These are phyloP conservation scores for Aegotheles bennettii DNA, from an alignment of 2,113 vertebrate species.

Conservation along the genomic window DNA sequence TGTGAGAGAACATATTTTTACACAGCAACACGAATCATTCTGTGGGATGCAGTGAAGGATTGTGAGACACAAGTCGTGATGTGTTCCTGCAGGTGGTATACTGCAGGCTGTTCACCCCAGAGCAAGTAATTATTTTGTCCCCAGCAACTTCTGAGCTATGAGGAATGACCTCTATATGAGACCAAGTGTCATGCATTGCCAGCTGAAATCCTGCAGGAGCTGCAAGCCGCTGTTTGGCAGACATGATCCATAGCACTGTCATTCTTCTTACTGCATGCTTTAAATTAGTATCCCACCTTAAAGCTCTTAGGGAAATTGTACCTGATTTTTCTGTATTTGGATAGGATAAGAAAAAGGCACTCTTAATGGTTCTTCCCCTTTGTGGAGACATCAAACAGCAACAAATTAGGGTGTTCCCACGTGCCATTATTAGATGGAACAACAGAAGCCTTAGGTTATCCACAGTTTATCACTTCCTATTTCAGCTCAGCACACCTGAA, in stretches of 20 bases:
- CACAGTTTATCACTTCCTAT: background rate
- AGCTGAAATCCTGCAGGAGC: background rate
- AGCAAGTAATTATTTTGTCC: background rate
- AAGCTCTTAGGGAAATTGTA: background rate
- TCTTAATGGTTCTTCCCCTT: background rate
- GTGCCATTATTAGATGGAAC: background rate
- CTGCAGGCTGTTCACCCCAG: background rate
- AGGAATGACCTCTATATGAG: background rate
- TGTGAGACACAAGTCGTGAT: background rate
- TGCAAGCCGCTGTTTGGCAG: background rate
- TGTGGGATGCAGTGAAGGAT: background rate
- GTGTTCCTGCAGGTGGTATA: background rate
- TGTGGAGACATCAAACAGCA: background rate
- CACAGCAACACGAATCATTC: background rate
- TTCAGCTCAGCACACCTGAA: background rate
- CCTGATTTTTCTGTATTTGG: background rate
- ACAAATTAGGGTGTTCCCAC: background rate
- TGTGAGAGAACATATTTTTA: background rate
- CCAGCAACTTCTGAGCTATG: background rate
- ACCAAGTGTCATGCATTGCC: rapidly evolving
- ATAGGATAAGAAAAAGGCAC: background rate
- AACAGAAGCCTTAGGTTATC: background rate
- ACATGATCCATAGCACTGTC: background rate
- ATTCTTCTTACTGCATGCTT: background rate
- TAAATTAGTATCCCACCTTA: background rate